These are phyloP conservation scores for Napeogenes inachia DNA, from an alignment of 2,888 invertebrate genomes.

Conservation along the genomic window DNA sequence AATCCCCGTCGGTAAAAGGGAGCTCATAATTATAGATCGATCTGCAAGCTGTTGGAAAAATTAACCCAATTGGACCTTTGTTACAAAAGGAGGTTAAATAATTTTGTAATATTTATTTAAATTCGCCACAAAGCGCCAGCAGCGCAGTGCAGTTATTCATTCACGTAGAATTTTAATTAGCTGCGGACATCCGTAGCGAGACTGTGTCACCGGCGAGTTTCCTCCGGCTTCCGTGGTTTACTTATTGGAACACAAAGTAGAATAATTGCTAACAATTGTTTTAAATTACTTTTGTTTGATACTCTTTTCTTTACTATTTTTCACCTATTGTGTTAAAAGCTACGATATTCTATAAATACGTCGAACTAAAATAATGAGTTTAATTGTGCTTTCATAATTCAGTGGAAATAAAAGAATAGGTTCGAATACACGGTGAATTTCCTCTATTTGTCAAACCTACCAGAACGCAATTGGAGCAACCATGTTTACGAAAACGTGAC, in stretches of 20 bases:
- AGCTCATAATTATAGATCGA: constrained; percentile 58
- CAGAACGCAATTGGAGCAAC: neutral
- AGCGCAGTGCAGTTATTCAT: constrained; percentile 65
- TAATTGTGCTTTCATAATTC: too few species aligned
- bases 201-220: constrained; percentile 38
- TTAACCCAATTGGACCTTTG: constrained; percentile 16
- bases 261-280: constrained; percentile 20
- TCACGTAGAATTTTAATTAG: constrained; percentile 71
- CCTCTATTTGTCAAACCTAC: too few species aligned
- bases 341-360: too few species aligned
- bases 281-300: neutral
- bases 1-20: constrained; percentile 54
- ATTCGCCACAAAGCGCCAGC: constrained; percentile 39
- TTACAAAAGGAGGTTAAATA: constrained; percentile 17
- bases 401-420: too few species aligned
- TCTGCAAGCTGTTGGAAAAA: constrained; percentile 38
- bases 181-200: constrained; percentile 60
- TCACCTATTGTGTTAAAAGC: neutral
- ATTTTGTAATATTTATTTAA: constrained; percentile 34
- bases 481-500: neutral
- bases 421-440: too few species aligned
- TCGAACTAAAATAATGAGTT: too few species aligned
- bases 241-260: constrained; percentile 53
- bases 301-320: neutral
- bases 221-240: constrained; percentile 31